Evolutionary conservation across 2,113 vertebrate genomes (phyloP), one percentile per base, ranked within the genome.

Genomic region (Poeciliopsis retropinna): DNA sequence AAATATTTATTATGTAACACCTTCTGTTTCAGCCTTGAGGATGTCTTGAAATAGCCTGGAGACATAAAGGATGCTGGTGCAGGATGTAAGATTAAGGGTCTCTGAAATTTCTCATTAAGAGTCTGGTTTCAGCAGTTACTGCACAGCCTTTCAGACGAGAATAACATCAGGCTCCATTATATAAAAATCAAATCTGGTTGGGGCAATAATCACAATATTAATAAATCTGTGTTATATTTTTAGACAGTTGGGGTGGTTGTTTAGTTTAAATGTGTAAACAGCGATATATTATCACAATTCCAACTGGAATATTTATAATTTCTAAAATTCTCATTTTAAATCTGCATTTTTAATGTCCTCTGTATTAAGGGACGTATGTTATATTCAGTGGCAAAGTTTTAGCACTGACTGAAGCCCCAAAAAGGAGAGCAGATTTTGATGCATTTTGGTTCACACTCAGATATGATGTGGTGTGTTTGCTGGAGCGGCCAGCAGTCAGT

Each of bases 1-100:
- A 37, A 37, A 70, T 37, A 70, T 70, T 60, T 60, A 60, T 72
- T 61, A 69, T 63, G 29, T 54, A 51, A 72, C 41, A 73, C 39
- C 44, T 67, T n/a, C n/a, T 57, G 41, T 44, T 30, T 13, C 67
- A 17, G 67, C 67, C 44, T 37, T 37, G 31, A 70, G 51, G 31
- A 51, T 19, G 5, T 32, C 22, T 15, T 13, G n/a, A 77, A 63
- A 67, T 41, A 6, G 60, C 69, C 75, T 41, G 70, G 37, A 71
- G 71, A 60, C 22, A 19, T 61, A 28, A 72, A 78, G n/a, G n/a
- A 60, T 57, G 64, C 28, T 12, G 19, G 34, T n/a, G 29, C 11
- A 57, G 17, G 22, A 65, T 57, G 37, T 41, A 10, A 64, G 62
- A 64, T 47, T 41, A 47, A 30, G 60, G 22, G 60, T 29, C 12